A percentile compares a stretch with the other conserved stretches of the same genome.
phyloP scores from a whole-genome alignment of 64 coral and sea anemone genomes.

The Cladopsammia gracilis region DNA sequence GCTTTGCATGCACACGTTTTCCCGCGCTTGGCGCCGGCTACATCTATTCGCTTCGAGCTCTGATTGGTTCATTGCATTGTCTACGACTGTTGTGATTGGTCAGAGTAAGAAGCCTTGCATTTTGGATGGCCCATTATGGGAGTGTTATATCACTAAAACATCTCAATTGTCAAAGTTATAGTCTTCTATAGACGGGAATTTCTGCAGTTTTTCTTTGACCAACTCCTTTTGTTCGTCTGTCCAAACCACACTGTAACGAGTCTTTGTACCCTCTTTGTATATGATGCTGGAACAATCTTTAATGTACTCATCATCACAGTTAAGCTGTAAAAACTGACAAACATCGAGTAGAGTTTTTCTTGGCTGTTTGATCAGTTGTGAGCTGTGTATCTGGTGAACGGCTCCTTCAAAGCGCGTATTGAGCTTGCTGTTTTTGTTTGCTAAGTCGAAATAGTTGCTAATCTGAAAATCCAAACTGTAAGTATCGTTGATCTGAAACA shows the following conservation, averaged over 20 bases:
- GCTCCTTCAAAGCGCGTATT: background rate
- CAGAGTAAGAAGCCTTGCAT: too few relatives aligned
- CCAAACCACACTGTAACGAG: conserved; percentile 72
- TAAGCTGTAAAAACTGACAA: conserved; percentile 76
- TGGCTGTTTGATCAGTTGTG: conserved; percentile 68
- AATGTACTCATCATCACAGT: conserved; percentile 70
- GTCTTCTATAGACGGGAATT: conserved; percentile 55
- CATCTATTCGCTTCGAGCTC: too few relatives aligned
- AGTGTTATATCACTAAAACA: too few relatives aligned
- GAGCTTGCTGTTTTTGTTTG: conserved; percentile 47
- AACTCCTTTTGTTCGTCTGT: conserved; percentile 36
- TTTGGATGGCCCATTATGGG: too few relatives aligned
- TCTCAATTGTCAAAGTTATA: conserved; percentile 59
- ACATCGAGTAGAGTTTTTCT: conserved; percentile 28
- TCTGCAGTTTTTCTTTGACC: conserved; percentile 57
- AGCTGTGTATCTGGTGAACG: conserved; percentile 68
- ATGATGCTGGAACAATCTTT: conserved; percentile 81
- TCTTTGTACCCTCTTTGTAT: conserved; percentile 64
- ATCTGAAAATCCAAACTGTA: conserved; percentile 41
- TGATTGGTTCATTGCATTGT: too few relatives aligned
- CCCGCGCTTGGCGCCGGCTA: too few relatives aligned
- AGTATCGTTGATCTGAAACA: conserved; percentile 56
- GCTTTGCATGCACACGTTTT: too few relatives aligned
- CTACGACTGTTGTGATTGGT: too few relatives aligned
- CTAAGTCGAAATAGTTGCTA: conserved; percentile 47